phyloP scores from a whole-genome alignment of 2,888 invertebrate genomes.

The Chydorus sphaericus region DNA sequence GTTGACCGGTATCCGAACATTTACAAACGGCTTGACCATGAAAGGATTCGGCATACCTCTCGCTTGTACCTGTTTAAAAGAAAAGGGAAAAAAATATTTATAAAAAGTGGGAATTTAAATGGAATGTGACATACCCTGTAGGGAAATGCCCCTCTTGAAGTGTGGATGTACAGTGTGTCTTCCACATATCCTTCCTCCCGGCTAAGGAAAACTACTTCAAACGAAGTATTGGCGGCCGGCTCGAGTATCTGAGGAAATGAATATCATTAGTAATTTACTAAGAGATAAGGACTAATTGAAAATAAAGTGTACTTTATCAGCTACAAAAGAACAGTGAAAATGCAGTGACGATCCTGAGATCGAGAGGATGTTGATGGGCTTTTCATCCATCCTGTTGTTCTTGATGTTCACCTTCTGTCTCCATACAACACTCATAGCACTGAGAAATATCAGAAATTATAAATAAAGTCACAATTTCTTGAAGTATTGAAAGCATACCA shows the following conservation, averaged over 20 bases:
- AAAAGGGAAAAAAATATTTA: background rate
- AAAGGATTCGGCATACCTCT: conserved; percentile 80
- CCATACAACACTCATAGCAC: conserved; percentile 56
- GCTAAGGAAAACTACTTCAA: conserved; percentile 90
- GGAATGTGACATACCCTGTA: conserved; percentile 46
- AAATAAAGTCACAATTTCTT: conserved; percentile 13
- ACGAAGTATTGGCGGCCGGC: conserved; percentile 81
- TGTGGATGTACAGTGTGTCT: conserved; percentile 82
- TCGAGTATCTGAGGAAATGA: conserved; percentile 53
- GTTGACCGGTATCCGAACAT: conserved; percentile 80
- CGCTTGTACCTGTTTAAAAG: conserved; percentile 50
- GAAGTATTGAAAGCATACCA: conserved; percentile 35
- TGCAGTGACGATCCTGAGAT: conserved; percentile 87
- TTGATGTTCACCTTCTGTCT: conserved; percentile 13
- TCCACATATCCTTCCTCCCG: conserved; percentile 75
- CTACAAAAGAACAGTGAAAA: conserved; percentile 95
- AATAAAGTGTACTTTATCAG: conserved; percentile 58
- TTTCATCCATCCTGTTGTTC: conserved; percentile 67
- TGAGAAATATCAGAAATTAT: conserved; percentile 27
- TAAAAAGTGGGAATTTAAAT: background rate
- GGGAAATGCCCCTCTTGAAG: conserved; percentile 79
- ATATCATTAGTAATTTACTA: background rate
- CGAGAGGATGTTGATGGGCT: conserved; percentile 78
- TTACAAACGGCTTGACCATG: conserved; percentile 75
- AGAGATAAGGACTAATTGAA: no score